These are phyloP conservation scores for Sebastes aleutianus DNA, from an alignment of 2,797 vertebrate species.

Conservation along the genomic window DNA sequence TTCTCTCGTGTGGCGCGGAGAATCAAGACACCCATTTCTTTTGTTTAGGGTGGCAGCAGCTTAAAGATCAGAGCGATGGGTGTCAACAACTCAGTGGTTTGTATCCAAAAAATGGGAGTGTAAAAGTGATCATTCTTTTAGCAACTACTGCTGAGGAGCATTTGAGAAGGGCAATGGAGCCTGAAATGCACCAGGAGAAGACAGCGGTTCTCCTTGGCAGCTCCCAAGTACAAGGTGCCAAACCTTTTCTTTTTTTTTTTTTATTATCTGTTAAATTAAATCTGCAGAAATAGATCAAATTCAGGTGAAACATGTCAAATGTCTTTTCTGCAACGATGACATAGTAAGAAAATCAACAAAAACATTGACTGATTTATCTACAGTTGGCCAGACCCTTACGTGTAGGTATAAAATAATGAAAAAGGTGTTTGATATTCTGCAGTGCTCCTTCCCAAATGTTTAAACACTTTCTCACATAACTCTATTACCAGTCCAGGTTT, in stretches of 20 bases:
- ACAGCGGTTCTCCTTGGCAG: neutral
- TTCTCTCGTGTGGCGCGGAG: neutral
- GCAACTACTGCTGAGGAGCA: neutral
- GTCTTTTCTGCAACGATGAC: neutral
- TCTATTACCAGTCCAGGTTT: neutral
- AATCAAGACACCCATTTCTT: neutral
- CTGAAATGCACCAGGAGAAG: neutral
- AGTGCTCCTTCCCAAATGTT: neutral
- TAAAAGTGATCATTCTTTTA: neutral
- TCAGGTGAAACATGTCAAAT: neutral
- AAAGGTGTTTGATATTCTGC: neutral
- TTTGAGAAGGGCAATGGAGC: neutral
- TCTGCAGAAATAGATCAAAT: neutral
- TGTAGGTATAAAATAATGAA: neutral
- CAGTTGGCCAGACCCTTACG: neutral
- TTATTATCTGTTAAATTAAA: neutral
- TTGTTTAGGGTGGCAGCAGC: neutral
- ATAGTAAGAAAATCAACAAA: neutral
- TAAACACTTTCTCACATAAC: neutral
- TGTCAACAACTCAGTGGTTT: slow-evolving; percentile 13
- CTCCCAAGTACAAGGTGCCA: neutral
- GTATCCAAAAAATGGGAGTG: neutral
- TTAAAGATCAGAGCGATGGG: neutral
- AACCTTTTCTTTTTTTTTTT: neutral
- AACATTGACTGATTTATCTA: neutral